These are phyloP conservation scores for Ammospiza nelsoni DNA, from an alignment of 2,113 vertebrate species.

Conservation along the genomic window DNA sequence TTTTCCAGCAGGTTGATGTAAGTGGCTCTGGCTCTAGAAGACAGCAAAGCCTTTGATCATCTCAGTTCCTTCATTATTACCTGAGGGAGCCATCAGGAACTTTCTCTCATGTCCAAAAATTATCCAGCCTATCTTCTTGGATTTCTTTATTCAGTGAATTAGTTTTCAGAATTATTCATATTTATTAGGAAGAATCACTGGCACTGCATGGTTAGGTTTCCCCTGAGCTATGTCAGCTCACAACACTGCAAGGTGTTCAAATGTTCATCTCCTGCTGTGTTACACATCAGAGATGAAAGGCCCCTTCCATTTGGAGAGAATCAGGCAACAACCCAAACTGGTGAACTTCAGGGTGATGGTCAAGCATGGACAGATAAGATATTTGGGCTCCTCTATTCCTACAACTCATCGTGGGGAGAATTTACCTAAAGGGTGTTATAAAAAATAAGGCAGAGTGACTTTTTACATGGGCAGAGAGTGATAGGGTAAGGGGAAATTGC, in stretches of 20 bases:
- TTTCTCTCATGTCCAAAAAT: constrained; percentile 54
- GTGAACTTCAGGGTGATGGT: background rate
- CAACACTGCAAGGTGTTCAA: background rate
- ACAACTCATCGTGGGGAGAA: background rate
- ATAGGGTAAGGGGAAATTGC: background rate
- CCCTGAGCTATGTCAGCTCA: constrained; percentile 23
- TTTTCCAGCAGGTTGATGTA: constrained; percentile 42
- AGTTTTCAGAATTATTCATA: constrained; percentile 58
- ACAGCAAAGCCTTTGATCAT: constrained; percentile 62
- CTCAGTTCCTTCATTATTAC: constrained; percentile 42
- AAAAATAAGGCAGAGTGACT: background rate
- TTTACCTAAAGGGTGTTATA: too few relatives aligned
- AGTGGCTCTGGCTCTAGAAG: constrained; percentile 49
- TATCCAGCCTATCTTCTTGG: constrained; percentile 32
- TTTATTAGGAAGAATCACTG: constrained; percentile 23
- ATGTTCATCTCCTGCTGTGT: background rate
- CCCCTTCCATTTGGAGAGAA: background rate
- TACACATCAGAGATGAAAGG: background rate
- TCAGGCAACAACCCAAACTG: background rate
- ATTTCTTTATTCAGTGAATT: constrained; percentile 54
- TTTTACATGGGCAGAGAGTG: background rate
- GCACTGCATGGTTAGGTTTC: background rate
- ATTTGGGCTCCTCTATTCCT: background rate
- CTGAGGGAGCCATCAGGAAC: constrained; percentile 56
- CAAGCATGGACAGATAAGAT: background rate